Percentiles rank a stretch among this genome's conserved stretches.
These are phyloP conservation scores for Gallinago stenura DNA, from an alignment of 2,797 vertebrate genomes.

Conservation along the genomic window DNA sequence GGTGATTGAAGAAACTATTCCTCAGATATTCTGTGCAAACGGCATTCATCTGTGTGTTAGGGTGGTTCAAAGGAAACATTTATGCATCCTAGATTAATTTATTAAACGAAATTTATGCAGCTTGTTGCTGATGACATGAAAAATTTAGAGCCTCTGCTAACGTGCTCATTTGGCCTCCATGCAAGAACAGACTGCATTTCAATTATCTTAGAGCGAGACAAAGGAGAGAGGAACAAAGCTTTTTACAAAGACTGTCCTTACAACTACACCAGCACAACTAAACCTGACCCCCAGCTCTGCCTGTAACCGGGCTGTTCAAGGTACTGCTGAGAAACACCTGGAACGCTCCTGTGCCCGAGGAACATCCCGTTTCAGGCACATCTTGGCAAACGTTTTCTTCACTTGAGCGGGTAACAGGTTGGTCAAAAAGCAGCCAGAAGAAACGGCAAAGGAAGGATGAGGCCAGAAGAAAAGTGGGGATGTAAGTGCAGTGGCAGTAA, in stretches of 20 bases:
- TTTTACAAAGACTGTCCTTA: conserved; percentile 20
- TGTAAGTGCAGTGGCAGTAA: neutral
- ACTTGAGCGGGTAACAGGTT: neutral
- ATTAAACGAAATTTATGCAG: conserved; percentile 66
- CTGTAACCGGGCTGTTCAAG: neutral
- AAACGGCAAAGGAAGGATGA: neutral
- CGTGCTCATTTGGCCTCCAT: conserved; percentile 32
- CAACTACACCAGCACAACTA: neutral
- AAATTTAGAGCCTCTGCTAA: conserved; percentile 54
- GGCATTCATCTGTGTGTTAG: conserved; percentile 29
- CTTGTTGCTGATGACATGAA: conserved; percentile 65
- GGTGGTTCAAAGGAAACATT: conserved; percentile 59
- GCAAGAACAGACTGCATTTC: conserved; percentile 35
- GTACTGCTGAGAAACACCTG: neutral
- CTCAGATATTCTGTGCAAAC: conserved; percentile 24
- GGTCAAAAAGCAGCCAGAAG: neutral
- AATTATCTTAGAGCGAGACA: conserved; percentile 53
- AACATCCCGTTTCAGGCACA: neutral
- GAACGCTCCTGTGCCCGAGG: neutral
- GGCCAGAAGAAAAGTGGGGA: neutral
- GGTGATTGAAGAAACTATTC: conserved; percentile 42
- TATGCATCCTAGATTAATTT: conserved; percentile 66
- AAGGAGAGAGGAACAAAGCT: conserved; percentile 57
- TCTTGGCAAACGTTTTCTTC: neutral
- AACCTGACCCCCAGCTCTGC: neutral